Evolutionary conservation across 2,113 vertebrate genomes (phyloP), one percentile per base, ranked within the genome.

Genomic region (Gila orcuttii): DNA sequence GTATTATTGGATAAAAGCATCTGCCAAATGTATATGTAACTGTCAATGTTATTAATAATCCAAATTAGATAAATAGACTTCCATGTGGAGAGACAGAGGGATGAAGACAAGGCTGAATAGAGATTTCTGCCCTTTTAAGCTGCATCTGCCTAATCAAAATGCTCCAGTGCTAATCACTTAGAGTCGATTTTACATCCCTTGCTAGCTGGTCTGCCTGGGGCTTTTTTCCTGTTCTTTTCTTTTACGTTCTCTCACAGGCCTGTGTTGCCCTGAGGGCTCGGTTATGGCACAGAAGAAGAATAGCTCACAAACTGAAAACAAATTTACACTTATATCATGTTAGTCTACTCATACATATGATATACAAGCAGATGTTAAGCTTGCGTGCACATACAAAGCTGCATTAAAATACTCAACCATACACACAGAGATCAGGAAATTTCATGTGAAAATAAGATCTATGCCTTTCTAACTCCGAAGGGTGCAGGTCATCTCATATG

Each of bases 21-120:
- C 55, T 21, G 55, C 17, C 50, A 52, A 52, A 52, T 57, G 55
- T 19, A 6, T 21, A 55, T 57, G 55, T 57, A 57, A 57, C 55
- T 3, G 19, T 57, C 6, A 57, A 23, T 23, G 55, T 57, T 21
- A 23, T 82, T 84, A 87, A 86, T 91, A 84, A 87, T 77, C 68
- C 52, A 81, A 28, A 64, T n/a, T 73, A 33, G 78, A 87, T 66
- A 13, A 85, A 73, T 45, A 9, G 42, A 42, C 73, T 73, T 79
- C 42, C 76, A 81, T 31, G 25, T 11, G 21, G 82, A 71, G 55
- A 52, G 15, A 36, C 69, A 45, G 17, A 17, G 19, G 59, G 47
- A 57, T 28, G 9, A 81, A 28, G 79, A 81, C 9, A 6, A 79
- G 23, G 12, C 77, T 36, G 52, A 78, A 36, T 59, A 4, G 28